A percentile compares a stretch with the other conserved stretches of the same genome.
Evolutionary conservation across 2,113 vertebrate genomes (phyloP).

Genomic region (Lutjanus erythropterus): DNA sequence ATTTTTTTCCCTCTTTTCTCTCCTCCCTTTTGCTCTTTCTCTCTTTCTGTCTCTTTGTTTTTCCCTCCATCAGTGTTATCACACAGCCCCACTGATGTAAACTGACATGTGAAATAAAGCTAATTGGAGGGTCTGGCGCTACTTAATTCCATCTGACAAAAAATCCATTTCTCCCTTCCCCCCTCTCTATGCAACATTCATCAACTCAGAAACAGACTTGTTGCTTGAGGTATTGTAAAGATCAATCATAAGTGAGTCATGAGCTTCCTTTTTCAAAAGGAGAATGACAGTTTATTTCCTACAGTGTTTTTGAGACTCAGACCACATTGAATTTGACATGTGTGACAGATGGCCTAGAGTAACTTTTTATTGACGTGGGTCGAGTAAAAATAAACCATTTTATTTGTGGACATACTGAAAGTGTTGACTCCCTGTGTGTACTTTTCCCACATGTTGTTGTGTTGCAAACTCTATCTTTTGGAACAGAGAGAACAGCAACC

Average conservation of each 20-base stretch:
- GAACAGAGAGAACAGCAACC: not conserved
- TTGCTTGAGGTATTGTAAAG: conserved; percentile 48
- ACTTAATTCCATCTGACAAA: conserved; percentile 76
- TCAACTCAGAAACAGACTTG: conserved; percentile 70
- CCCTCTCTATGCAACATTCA: conserved; percentile 49
- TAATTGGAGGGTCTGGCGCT: conserved; percentile 73
- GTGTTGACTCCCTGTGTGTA: not conserved
- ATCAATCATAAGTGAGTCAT: conserved; percentile 65
- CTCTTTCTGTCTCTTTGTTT: conserved; percentile 2
- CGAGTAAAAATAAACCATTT: not conserved
- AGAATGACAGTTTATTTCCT: conserved; percentile 35
- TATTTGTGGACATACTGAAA: not conserved
- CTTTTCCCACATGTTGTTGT: not conserved
- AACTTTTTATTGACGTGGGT: conserved; percentile 5
- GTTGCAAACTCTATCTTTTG: not conserved
- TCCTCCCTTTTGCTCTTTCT: not conserved
- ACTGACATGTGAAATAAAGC: conserved; percentile 80
- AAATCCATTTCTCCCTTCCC: conserved; percentile 52
- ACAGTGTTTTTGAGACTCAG: conserved; percentile 42
- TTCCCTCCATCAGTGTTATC: conserved; percentile 19
- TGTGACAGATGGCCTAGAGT: conserved; percentile 11
- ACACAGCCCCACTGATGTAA: conserved; percentile 63
- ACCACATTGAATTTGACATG: conserved; percentile 38
- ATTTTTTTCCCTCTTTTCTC: not conserved
- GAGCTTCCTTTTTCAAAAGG: conserved; percentile 48